A percentile compares a stretch with the other conserved stretches of the same genome.
Evolutionary conservation across 2,113 vertebrate genomes (phyloP).

Genomic region (Megaleporinus macrocephalus): DNA sequence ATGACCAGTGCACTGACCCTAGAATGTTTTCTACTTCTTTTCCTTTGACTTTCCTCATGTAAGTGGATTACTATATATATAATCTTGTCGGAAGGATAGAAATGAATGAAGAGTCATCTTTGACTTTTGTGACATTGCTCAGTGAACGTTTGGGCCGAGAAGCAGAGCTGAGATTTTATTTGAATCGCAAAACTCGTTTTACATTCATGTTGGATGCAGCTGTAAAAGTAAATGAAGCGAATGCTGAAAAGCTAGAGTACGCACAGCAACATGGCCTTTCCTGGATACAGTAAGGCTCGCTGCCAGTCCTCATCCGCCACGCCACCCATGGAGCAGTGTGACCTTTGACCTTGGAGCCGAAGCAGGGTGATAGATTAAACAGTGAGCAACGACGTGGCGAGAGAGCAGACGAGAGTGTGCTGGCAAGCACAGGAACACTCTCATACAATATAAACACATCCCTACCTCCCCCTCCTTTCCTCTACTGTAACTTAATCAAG

Average conservation of each 20-base stretch:
- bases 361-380: conserved; percentile 50
- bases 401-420: conserved; percentile 40
- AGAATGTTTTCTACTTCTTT: too few relatives aligned
- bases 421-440: conserved; percentile 44
- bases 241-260: not conserved
- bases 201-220: not conserved
- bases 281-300: conserved; percentile 27
- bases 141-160: not conserved
- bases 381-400: conserved; percentile 24
- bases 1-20: too few relatives aligned
- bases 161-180: not conserved
- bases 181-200: conserved; percentile 1
- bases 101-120: too few relatives aligned
- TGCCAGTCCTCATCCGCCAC: conserved; percentile 35
- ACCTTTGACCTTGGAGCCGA: conserved; percentile 51
- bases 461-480: conserved; percentile 39
- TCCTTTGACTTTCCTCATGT: too few relatives aligned
- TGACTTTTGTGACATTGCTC: too few relatives aligned
- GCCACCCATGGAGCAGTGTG: conserved; percentile 52
- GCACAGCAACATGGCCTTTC: conserved; percentile 13
- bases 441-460: conserved; percentile 58
- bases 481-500: conserved; percentile 64
- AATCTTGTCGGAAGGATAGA: too few relatives aligned
- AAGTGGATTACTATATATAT: too few relatives aligned
- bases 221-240: not conserved